Evolutionary conservation across 1,140 invertebrate species (phyloP).

Genomic region (Manduca sexta): DNA sequence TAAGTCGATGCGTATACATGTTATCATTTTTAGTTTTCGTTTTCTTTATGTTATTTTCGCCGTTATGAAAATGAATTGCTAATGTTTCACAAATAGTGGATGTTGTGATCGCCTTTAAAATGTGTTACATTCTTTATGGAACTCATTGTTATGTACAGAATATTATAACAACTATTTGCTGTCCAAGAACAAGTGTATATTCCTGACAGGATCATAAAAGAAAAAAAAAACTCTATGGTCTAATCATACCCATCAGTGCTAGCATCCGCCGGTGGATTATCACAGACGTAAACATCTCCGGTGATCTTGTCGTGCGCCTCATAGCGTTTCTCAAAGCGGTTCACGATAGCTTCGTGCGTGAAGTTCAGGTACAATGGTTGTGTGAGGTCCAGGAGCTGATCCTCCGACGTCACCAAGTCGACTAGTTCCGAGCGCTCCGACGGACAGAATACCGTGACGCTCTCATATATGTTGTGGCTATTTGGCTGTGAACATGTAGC

Average conservation of each 20-base stretch:
- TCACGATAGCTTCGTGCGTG: slow-evolving; percentile 84
- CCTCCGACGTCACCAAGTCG: slow-evolving; percentile 80
- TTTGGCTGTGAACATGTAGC: slow-evolving; percentile 80
- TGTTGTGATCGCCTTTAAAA: too few relatives aligned
- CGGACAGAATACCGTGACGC: slow-evolving; percentile 87
- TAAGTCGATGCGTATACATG: too few relatives aligned
- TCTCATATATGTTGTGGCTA: slow-evolving; percentile 83
- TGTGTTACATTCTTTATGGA: too few relatives aligned
- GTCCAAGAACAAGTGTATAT: too few relatives aligned
- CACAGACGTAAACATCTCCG: slow-evolving; percentile 84
- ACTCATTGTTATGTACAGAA: too few relatives aligned
- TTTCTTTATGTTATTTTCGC: too few relatives aligned
- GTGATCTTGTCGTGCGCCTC: slow-evolving; percentile 81
- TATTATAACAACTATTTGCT: too few relatives aligned
- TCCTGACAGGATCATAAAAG: too few relatives aligned
- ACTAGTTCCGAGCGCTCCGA: slow-evolving; percentile 80
- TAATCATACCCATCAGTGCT: slow-evolving; percentile 71
- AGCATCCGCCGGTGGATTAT: slow-evolving; percentile 73
- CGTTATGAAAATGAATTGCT: too few relatives aligned
- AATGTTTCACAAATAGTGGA: too few relatives aligned
- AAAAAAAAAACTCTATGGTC: too few relatives aligned
- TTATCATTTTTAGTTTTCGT: too few relatives aligned
- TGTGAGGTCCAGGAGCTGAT: slow-evolving; percentile 83
- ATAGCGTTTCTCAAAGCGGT: slow-evolving; percentile 78
- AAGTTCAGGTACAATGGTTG: slow-evolving; percentile 87